phyloP scores from a whole-genome alignment of 2,113 vertebrate species.

The Tympanuchus pallidicinctus region DNA sequence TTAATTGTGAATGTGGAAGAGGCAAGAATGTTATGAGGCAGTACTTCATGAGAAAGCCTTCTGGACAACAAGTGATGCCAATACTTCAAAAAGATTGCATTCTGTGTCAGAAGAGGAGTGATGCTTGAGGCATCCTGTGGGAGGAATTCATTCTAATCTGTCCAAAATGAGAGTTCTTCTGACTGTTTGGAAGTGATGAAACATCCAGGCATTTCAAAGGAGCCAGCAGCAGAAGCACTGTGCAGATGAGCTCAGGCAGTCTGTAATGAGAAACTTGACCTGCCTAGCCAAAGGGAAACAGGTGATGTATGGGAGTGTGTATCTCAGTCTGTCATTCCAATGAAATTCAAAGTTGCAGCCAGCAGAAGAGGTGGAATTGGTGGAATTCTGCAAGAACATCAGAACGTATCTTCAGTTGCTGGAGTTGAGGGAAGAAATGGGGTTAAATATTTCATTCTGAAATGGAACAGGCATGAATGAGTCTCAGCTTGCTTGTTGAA shows the following conservation, averaged over 20 bases:
- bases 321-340: background rate
- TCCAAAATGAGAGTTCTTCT: background rate
- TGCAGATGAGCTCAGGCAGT: background rate
- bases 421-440: accelerated
- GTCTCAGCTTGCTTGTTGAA: background rate
- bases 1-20: background rate
- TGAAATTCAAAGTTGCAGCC: background rate
- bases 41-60: background rate
- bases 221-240: background rate
- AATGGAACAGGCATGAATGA: background rate
- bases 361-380: background rate
- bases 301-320: accelerated
- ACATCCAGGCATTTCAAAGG: background rate
- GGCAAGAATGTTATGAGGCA: background rate
- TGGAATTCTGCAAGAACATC: background rate
- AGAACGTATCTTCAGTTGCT: background rate
- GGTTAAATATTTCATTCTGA: background rate
- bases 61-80: background rate
- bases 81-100: background rate
- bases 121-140: background rate
- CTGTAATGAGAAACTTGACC: background rate
- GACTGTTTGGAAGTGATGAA: background rate
- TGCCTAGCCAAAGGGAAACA: background rate
- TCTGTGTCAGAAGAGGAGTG: background rate
- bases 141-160: background rate